Base-by-base conservation (phyloP, 1,140 invertebrate genomes). In the Phymorhynchus buccinoides region DNA sequence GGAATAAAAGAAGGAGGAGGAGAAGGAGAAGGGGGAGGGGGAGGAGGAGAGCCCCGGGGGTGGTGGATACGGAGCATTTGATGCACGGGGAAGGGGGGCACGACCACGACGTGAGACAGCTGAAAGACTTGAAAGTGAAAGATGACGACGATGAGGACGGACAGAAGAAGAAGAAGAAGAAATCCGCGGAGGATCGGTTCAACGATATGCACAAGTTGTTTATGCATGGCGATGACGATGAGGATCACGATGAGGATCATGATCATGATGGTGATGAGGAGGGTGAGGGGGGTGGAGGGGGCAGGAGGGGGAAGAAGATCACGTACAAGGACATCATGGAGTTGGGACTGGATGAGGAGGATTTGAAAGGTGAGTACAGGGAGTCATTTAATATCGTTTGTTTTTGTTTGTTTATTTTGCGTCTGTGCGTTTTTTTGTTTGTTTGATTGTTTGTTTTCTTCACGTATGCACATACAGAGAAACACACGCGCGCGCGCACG, bases 301-400 rank as follows among this genome's bases (percentile, higher is more conserved):
- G 71, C 37, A 37, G 66, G 0, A 62, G 81, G 6, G 81, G 81
- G 6, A 83, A 83, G 81, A 71, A 32, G 30, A 71, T 83, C 81
- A 83, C 62, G 3, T 83, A 83, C 62, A 83, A 73, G n/a, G 81
- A 83, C 62, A 83, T 83, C 41, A 83, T 83, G 62, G 81, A 3
- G n/a, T 66, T 83, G 37, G 62, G 81, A 0, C 81, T 83, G 56
- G 81, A 83, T 66, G 81, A 83, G 41, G 62, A 41, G 30, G 0
- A 18, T 0, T 30, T 83, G 37, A 83, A 44, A 22, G 81, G 48
- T 52, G 48, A 9, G 48, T 52, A 52, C 0, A 14, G 48, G 12
- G 12, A 18, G 48, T 52, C 48, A 18, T 52, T 52, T 0, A 52
- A 18, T 52, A 18, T n/a, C 22, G 48, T 52, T 9, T 52, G 48